A percentile compares a stretch with the other conserved stretches of the same genome.
phyloP scores from a whole-genome alignment of 2,888 invertebrate genomes.

The Polymixis lichenea region DNA sequence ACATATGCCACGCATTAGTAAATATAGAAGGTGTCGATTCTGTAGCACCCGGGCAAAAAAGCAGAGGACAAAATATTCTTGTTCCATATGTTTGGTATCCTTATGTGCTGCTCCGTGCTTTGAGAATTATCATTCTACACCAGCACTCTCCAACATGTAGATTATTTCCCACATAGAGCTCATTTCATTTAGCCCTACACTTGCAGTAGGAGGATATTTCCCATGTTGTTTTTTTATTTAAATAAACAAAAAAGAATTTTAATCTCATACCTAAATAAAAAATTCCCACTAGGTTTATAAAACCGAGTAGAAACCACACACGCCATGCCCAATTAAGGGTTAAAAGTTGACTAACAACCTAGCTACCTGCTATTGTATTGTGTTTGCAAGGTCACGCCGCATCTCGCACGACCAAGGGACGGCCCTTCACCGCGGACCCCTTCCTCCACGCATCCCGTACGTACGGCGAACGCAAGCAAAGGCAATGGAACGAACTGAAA shows the following conservation, averaged over 20 bases:
- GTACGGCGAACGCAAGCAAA: too few relatives aligned
- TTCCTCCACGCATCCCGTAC: too few relatives aligned
- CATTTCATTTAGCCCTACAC: constrained; percentile 20
- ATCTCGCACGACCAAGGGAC: too few relatives aligned
- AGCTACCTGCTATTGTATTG: too few relatives aligned
- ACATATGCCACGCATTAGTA: constrained; percentile 48
- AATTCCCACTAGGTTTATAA: constrained; percentile 33
- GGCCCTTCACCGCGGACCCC: too few relatives aligned
- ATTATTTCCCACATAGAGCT: constrained; percentile 37
- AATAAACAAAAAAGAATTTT: constrained; percentile 11
- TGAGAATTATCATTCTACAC: constrained; percentile 40
- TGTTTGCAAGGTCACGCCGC: too few relatives aligned
- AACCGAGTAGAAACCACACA: constrained; percentile 24
- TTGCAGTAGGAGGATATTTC: constrained; percentile 31
- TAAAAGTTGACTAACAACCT: too few relatives aligned
- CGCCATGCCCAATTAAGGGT: constrained; percentile 27
- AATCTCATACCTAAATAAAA: constrained; percentile 23
- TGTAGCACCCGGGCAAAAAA: constrained; percentile 47
- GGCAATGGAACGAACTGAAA: too few relatives aligned
- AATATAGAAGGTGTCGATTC: constrained; percentile 44
- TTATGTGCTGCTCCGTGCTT: constrained; percentile 45
- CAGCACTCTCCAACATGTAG: constrained; percentile 29
- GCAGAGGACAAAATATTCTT: constrained; percentile 44
- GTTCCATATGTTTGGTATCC: constrained; percentile 43
- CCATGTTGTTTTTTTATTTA: constrained; percentile 22